Conservation (phyloP, 1,140 invertebrate species). For the Caenorhabditis remanei region DNA sequence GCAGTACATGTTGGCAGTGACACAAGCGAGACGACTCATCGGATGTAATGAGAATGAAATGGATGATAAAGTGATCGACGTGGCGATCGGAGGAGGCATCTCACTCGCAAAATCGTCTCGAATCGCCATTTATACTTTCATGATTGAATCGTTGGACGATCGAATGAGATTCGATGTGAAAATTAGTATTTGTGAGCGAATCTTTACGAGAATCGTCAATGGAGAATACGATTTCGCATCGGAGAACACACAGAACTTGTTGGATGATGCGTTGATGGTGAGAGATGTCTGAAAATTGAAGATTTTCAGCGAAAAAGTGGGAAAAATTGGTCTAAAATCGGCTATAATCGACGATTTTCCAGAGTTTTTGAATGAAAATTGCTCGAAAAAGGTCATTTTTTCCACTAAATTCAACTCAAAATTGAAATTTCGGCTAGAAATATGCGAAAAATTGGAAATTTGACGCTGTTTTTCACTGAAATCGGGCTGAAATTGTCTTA, state of each 20-base stretch:
- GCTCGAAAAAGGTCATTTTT: no score
- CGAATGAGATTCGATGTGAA: conserved; percentile 13
- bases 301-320: no score
- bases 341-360: no score
- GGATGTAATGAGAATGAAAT: neutral
- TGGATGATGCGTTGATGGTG: conserved; percentile 19
- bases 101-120: neutral
- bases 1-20: conserved; percentile 13
- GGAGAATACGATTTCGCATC: conserved; percentile 21
- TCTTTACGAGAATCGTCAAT: conserved; percentile 8
- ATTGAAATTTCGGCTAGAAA: no score
- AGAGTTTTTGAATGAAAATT: no score
- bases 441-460: no score
- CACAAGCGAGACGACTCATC: neutral
- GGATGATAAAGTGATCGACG: neutral
- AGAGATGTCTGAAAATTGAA: no score
- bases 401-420: no score
- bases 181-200: neutral
- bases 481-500: no score
- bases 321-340: no score
- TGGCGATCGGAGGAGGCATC: conserved; percentile 2
- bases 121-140: conserved; percentile 38
- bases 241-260: neutral
- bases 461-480: no score
- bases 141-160: conserved; percentile 26